Evolutionary conservation across 2,888 invertebrate species (phyloP), one percentile per base, ranked within the genome.

Genomic region (Omphaloscelis lunosa): DNA sequence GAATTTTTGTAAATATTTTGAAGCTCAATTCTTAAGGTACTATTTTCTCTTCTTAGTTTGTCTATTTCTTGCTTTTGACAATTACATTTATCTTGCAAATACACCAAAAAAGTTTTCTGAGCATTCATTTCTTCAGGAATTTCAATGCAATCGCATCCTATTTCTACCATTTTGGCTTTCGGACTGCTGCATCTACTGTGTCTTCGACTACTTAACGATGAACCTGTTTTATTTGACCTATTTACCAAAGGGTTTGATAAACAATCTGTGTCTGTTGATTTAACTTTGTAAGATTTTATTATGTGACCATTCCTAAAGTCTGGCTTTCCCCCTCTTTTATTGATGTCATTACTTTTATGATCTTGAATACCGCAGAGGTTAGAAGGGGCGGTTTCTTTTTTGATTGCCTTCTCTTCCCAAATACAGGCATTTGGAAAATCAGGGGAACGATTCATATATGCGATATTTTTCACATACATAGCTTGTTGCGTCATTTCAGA

Each of bases 401-500:
- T 75, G 0, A 11, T 8, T n/a, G 20, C 15, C 2, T 72, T 85
- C 1, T 41, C 61, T 65, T 84, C 80, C 76, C 72, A 73, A 7
- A 72, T 45, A 68, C 75, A 76, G 34, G 75, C 70, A 59, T 70
- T 79, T 12, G 59, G 77, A 41, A 79, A 56, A 23, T 63, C 45
- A 63, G 74, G 74, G 27, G 76, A 51, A 66, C 76, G 89, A 61
- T 79, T 88, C n/a, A 89, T 56, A 45, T 85, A 79, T 0, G 89
- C 87, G 8, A 91, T 75, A 72, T 90, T 93, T 90, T 92, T 95
- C 0, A 95, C 91, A 71, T 90, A 90, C 58, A 91, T 67, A 17
- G 94, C 92, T 87, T 96, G 93, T 45, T 95, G 90, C 15, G 93
- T 80, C 65, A 96, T 94, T 80, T 96, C 95, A 12, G 88, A 87